These are phyloP conservation scores for Scaptomyza cyrtandrae DNA, from an alignment of 2,888 invertebrate species.

Conservation along the genomic window DNA sequence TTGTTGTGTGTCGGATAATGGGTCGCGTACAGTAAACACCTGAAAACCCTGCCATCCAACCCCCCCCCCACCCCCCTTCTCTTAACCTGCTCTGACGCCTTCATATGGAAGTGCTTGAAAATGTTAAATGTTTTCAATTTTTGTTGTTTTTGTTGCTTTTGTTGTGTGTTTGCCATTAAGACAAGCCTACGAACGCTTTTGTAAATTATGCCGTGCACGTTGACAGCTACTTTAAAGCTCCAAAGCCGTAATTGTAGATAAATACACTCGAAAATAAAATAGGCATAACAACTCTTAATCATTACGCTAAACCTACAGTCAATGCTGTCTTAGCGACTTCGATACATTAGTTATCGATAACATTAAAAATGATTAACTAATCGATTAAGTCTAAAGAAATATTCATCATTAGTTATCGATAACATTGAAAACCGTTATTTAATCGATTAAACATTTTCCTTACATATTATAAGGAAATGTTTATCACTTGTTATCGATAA, in stretches of 20 bases:
- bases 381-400: too few relatives aligned
- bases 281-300: too few relatives aligned
- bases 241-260: constrained; percentile 12
- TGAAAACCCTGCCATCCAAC: not conserved
- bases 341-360: not conserved
- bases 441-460: too few relatives aligned
- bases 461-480: too few relatives aligned
- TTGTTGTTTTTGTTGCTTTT: constrained; percentile 7
- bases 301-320: not conserved
- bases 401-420: too few relatives aligned
- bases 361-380: too few relatives aligned
- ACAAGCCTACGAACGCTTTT: constrained; percentile 75
- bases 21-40: constrained; percentile 39
- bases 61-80: not conserved
- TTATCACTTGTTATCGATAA: too few relatives aligned
- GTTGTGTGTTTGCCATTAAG: constrained; percentile 64
- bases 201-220: constrained; percentile 75
- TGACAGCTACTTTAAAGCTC: constrained; percentile 23
- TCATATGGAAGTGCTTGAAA: constrained; percentile 67
- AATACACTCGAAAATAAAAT: constrained; percentile 2
- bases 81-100: not conserved
- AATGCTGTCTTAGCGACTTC: not conserved
- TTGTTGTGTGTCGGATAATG: constrained; percentile 44
- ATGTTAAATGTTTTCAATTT: constrained; percentile 71
- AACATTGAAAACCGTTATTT: too few relatives aligned